Conservation (phyloP, 2,113 vertebrate genomes). For the Grammomys dolichurus region DNA sequence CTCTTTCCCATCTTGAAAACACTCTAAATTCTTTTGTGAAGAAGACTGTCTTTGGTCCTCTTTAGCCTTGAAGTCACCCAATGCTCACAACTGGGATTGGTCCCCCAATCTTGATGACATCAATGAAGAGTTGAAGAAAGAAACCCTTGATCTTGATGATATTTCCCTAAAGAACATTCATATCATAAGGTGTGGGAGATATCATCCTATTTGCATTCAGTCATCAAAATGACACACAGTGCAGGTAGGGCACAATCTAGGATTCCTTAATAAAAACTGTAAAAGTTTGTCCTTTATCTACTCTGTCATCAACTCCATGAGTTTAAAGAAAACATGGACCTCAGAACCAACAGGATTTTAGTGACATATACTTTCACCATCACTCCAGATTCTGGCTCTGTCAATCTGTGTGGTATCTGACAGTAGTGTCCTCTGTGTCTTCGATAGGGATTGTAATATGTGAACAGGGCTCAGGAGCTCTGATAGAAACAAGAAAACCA, state of each 20-base stretch:
- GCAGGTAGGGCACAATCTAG: not conserved
- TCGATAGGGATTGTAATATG: not conserved
- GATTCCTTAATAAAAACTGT: not conserved
- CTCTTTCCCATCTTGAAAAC: not conserved
- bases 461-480: not conserved
- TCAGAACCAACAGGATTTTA: not conserved
- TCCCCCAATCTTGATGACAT: not conserved
- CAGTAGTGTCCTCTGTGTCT: not conserved
- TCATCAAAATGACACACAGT: not conserved
- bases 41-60: not conserved
- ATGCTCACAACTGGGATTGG: not conserved
- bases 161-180: not conserved
- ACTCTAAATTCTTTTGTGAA: not conserved
- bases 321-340: not conserved
- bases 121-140: not conserved
- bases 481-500: not conserved
- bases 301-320: not conserved
- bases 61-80: not conserved
- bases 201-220: fast-evolving
- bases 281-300: not conserved
- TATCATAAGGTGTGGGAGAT: not conserved
- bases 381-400: not conserved
- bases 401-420: not conserved
- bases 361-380: not conserved
- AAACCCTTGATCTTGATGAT: not conserved